Evolutionary conservation across 2,797 vertebrate genomes (phyloP).

Genomic region (Balearica regulorum): DNA sequence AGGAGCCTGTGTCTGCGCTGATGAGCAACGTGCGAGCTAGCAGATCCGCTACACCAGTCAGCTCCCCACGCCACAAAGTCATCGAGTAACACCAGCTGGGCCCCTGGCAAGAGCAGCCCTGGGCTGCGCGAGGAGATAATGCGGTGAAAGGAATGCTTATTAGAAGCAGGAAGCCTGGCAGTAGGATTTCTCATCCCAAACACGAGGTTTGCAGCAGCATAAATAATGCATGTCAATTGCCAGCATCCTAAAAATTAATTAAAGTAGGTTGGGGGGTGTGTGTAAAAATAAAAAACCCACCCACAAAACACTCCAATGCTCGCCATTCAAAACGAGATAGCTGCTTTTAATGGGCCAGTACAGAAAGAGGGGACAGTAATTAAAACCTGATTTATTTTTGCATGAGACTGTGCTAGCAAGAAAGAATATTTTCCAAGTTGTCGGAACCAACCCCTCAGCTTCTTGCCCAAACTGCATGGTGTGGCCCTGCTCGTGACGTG

Average conservation of each 20-base stretch:
- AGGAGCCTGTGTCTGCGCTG: slow-evolving; percentile 5
- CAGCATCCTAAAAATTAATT: slow-evolving; percentile 52
- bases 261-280: neutral
- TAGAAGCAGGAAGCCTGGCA: slow-evolving; percentile 29
- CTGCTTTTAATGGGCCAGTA: neutral
- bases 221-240: slow-evolving; percentile 56
- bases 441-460: neutral
- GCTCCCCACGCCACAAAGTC: slow-evolving; percentile 32
- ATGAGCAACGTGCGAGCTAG: neutral
- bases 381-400: neutral
- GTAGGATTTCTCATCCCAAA: slow-evolving; percentile 37
- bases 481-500: accelerated
- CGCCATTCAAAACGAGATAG: neutral
- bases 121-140: slow-evolving; percentile 27
- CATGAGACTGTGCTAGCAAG: neutral
- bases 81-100: slow-evolving; percentile 57
- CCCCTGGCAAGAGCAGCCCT: slow-evolving; percentile 57
- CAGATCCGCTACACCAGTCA: neutral
- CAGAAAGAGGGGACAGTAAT: neutral
- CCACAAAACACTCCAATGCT: neutral
- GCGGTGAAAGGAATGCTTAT: slow-evolving; percentile 49
- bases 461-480: neutral
- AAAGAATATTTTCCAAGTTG: neutral
- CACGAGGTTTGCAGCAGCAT: slow-evolving; percentile 25
- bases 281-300: neutral